Conservation (phyloP, 2,113 vertebrate genomes). For the Austrofundulus limnaeus region DNA sequence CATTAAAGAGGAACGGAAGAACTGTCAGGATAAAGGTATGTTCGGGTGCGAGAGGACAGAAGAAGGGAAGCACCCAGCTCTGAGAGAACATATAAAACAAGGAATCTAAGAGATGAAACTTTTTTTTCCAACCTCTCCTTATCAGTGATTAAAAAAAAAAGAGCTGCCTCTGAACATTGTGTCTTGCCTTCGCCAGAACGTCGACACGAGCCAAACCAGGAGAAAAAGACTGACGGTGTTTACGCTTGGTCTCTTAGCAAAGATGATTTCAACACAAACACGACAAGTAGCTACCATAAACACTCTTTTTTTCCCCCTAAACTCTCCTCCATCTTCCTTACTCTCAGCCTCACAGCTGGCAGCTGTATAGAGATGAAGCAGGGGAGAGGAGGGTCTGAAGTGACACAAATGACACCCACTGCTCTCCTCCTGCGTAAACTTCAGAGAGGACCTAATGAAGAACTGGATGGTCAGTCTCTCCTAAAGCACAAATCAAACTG, state of each 20-base stretch:
- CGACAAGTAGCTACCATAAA: constrained; percentile 56
- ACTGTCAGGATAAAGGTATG: constrained; percentile 49
- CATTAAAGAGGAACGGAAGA: constrained; percentile 61
- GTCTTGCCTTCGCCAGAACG: constrained; percentile 48
- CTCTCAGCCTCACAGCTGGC: constrained; percentile 49
- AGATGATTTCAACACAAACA: constrained; percentile 70
- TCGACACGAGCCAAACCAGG: constrained; percentile 49
- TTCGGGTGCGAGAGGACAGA: constrained; percentile 16
- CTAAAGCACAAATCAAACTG: constrained; percentile 52
- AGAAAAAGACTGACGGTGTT: constrained; percentile 65
- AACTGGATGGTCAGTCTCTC: constrained; percentile 31
- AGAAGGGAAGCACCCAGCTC: constrained; percentile 16
- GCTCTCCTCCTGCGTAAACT: constrained; percentile 52
- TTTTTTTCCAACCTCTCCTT: constrained; percentile 22
- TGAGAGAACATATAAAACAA: constrained; percentile 16
- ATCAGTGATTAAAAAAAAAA: constrained; percentile 33
- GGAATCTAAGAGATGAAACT: background rate
- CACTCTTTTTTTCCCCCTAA: constrained; percentile 32
- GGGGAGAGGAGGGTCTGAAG: constrained; percentile 4
- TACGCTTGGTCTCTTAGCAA: constrained; percentile 74
- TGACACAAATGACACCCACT: constrained; percentile 39
- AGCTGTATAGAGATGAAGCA: constrained; percentile 47
- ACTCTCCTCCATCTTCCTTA: constrained; percentile 25
- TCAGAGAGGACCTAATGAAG: constrained; percentile 50
- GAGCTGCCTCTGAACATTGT: constrained; percentile 54